Evolutionary conservation across 2,888 invertebrate genomes (phyloP), one percentile per base, ranked within the genome.

Genomic region (Phrixothrix hirtus): DNA sequence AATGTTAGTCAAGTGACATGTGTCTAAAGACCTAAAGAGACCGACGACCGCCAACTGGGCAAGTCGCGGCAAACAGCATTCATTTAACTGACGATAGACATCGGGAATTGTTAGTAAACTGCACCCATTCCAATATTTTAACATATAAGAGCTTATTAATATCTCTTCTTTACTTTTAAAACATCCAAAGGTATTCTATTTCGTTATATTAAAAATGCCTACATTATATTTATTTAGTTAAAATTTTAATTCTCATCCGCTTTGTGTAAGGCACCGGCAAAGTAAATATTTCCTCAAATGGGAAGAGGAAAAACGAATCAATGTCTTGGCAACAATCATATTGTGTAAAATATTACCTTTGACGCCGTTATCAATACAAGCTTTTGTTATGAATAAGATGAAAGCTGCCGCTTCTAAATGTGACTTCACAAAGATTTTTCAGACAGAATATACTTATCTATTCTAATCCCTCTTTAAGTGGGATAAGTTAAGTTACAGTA

Each of bases 1-100:
- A 56, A 61, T 63, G 64, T 64, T 56, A 52, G 58, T 57, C 57
- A 57, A 59, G 63, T 62, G 68, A 67, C 67, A 66, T 59, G 61
- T 62, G 65, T 63, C 63, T 58, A 51, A 52, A 32, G 35, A 41
- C 39, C 44, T 52, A 62, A 66, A 65, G 62, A 58, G 60, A 59
- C 65, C 65, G 67, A 59, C 56, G 63, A 66, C 63, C 65, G 61
- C 62, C 66, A 52, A 59, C 66, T 48, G 62, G 59, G 26, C 50
- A 26, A 41, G 47, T 44, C 51, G 38, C 45, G 34, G 35, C 43
- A 35, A 44, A 37, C 35, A 36, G 39, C 51, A 47, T 57, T 55
- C 54, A 46, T 50, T 59, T 51, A 51, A 47, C 45, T 25, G 35
- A 37, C 45, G 58, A 58, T 59, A 55, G 48, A 36, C 48, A 58